These are phyloP conservation scores for Gallirallus australis DNA, from an alignment of 2,797 vertebrate genomes.

Conservation along the genomic window DNA sequence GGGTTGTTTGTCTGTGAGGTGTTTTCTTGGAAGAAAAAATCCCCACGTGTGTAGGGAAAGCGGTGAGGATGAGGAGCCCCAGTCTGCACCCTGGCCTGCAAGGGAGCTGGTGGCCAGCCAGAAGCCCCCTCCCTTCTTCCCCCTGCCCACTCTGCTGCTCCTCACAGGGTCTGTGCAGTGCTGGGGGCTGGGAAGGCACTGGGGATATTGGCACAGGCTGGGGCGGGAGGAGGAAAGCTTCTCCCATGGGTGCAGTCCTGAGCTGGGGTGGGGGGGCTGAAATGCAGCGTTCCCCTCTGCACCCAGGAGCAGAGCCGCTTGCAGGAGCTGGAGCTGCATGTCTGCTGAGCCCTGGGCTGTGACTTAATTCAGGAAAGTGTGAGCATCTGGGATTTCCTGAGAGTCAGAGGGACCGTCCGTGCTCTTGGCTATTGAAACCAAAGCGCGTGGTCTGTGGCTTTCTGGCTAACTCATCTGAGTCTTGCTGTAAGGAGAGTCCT, in stretches of 20 bases:
- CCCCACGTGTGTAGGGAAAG: not conserved
- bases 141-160: rapidly evolving
- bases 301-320: not conserved
- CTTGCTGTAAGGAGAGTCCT: not conserved
- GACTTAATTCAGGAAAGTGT: not conserved
- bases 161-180: rapidly evolving
- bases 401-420: rapidly evolving
- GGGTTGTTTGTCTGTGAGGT: not conserved
- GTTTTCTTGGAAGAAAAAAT: not conserved
- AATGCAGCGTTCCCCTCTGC: rapidly evolving
- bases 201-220: rapidly evolving
- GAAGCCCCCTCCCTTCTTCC: not conserved
- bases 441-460: not conserved
- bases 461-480: not conserved
- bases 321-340: not conserved
- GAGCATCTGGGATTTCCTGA: not conserved
- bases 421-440: rapidly evolving
- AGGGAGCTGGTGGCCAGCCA: not conserved
- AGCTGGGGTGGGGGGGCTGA: rapidly evolving
- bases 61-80: not conserved
- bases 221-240: not conserved
- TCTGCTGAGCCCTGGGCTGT: not conserved
- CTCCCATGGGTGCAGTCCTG: not conserved
- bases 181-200: not conserved
- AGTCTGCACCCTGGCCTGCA: not conserved